Base-by-base conservation (phyloP, 2,888 invertebrate species). In the Ochlodes sylvanus region DNA sequence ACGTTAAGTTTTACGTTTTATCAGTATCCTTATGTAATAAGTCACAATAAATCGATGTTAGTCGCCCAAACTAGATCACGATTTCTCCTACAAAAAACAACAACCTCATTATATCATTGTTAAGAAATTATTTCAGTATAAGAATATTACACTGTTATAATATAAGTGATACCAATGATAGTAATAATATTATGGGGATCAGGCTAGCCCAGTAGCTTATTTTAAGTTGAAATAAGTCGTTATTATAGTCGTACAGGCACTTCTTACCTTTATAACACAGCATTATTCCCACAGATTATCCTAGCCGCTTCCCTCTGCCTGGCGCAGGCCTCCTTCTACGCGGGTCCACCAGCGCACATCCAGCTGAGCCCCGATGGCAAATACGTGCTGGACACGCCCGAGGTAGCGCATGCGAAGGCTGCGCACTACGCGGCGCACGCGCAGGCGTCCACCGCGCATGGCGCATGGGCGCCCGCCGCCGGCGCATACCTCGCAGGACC, bases 241-340 rank as follows among this genome's bases (percentile, higher is more conserved):
- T 9, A 7, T 7, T 34, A 34, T 5, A 34, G 9, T 9, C 34
- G 7, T 38, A 15, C 7, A 2, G 19, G 14, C 21, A 4, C 19
- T 12, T 38, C 10, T 15, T 56, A 10, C 4, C 38, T 15, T 32
- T 62, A 52, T 47, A 61, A 47, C 17, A 32, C 0, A 34, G 15
- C 17, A 44, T n/a, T 60, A 1, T 55, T 41, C 60, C 76, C 79
- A 0, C 84, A 93, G 93, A 89, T 93, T 87, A 86, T 93, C 82
- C 80, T 93, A 79, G 92, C 91, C 76, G 88, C 91, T 81, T 80
- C 89, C 79, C 85, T 92, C 76, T 92, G 93, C 90, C 82, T 92
- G 77, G 94, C 94, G 71, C 88, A 93, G 77, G 94, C 94, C 64
- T 93, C 94, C n/a, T 93, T 89, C 83, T 94, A 87, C 89, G 90